Evolutionary conservation across 2,113 vertebrate species (phyloP), one percentile per base, ranked within the genome.

Genomic region (Lethenteron camtschaticum): DNA sequence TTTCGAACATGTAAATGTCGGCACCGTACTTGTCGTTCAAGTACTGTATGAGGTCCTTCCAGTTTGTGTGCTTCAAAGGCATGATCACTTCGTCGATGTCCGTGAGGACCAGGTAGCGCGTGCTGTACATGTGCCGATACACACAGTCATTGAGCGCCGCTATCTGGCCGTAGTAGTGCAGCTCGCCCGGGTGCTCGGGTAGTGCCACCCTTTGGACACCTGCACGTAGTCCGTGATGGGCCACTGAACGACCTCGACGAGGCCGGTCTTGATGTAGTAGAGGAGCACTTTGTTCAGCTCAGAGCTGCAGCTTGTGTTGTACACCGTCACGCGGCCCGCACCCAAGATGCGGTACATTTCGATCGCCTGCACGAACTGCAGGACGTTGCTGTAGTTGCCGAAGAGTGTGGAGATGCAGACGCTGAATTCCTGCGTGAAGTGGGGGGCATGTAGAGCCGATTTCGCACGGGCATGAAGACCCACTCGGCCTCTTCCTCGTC

Each of bases 351-450:
- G 14, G 18, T 66, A 66, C 73, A 73, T 55, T 71, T 75, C 74
- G 70, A 75, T 13, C 14, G 71, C 59, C 56, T 75, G 74, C 3
- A 74, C 57, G 41, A 75, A 73, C 57, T 74, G 71, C 16, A 73
- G 56, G 57, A 71, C 59, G 18, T 75, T 75, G 68, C 69, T 74
- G 71, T 74, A 74, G 68, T 74, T 71, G 10, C 73, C 73, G 68
- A 56, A 75, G 24, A 75, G 11, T 3, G 69, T 71, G 55, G 73
- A 71, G 68, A 75, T 73, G 68, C 74, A 75, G 11, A 75, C 71
- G 2, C 73, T 68, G 55, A 75, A 72, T 56, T 72, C 58, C n/a
- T 57, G 68, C 2, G 57, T 71, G 68, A 71, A 72, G 8, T 14
- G 12, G 56, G 18, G 11, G 59, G 24, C 41, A 41, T 63, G 59